phyloP scores from a whole-genome alignment of 2,888 invertebrate species.

The Sesamia inferens region DNA sequence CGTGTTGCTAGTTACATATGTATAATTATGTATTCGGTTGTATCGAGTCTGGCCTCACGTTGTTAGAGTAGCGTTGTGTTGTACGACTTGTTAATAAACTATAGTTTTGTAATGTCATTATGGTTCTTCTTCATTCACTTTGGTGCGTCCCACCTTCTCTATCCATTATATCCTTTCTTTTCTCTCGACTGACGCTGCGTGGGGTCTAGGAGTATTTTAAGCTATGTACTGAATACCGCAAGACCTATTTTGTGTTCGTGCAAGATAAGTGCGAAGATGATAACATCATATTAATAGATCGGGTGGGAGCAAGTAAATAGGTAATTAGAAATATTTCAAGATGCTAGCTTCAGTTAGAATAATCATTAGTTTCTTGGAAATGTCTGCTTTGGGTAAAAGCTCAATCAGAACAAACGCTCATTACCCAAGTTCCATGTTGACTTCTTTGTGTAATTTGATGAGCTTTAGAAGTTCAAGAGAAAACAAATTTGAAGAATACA shows the following conservation, averaged over 20 bases:
- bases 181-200: constrained; percentile 49
- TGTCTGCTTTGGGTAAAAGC: neutral
- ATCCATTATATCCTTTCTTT: constrained; percentile 75
- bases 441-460: neutral
- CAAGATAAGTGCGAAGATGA: neutral
- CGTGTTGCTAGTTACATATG: constrained; percentile 70
- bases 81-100: constrained; percentile 87
- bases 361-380: neutral
- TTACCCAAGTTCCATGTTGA: neutral
- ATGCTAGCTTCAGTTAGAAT: neutral
- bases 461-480: neutral
- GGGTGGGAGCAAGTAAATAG: neutral
- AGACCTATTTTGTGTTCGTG: neutral
- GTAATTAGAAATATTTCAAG: neutral
- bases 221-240: neutral
- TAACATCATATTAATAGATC: neutral
- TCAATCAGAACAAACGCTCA: neutral
- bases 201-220: constrained; percentile 40
- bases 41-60: constrained; percentile 77
- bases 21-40: constrained; percentile 79
- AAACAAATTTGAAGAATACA: neutral
- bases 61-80: constrained; percentile 83
- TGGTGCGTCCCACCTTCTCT: constrained; percentile 77
- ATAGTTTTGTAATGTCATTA: constrained; percentile 86
- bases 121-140: constrained; percentile 81